Base-by-base conservation (phyloP, 2,888 invertebrate species). In the Tricholauxania praeusta region DNA sequence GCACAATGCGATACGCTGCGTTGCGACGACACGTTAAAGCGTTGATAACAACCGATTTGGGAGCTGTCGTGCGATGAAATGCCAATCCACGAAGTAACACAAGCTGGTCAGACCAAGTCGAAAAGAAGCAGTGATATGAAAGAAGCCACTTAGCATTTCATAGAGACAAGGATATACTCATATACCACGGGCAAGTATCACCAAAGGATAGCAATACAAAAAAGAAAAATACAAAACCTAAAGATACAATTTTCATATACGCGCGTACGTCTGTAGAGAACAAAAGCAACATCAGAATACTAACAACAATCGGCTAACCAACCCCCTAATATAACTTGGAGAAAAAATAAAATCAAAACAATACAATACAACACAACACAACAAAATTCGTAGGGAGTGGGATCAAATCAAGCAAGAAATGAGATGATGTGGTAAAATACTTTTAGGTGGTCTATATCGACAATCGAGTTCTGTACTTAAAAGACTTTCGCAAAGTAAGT, bases 341-440 rank as follows among this genome's bases (percentile, higher is more conserved):
- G 76, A 81, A 81, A 80, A 83, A 82, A 81, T 81, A 82, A 82
- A 82, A 80, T 79, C 81, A 83, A 82, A 82, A 83, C 84, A 83
- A 83, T 81, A 82, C 83, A 82, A 82, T 81, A 82, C 83, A 83
- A 80, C 82, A 81, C 81, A 28, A 28, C 79, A 80, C 78, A 81
- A 74, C 78, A 80, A 72, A 72, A 77, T 39, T 68, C 67, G 74
- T 74, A 75, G 77, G 75, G 75, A 75, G 74, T 75, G 67, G 75
- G 74, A 73, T 71, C 39, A 39, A 39, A 39, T 39, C 39, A 39
- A 39, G 10, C 39, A 10, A 39, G 39, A 39, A 39, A 39, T 39
- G 39, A 39, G 39, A 39, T 39, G 39, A 10, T 10, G 10, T 10
- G 7, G 5, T 39, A 39, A 39, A 39, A 39, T 39, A 39, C 39